phyloP scores from a whole-genome alignment of 2,113 vertebrate species.

The Psittacus erithacus region DNA sequence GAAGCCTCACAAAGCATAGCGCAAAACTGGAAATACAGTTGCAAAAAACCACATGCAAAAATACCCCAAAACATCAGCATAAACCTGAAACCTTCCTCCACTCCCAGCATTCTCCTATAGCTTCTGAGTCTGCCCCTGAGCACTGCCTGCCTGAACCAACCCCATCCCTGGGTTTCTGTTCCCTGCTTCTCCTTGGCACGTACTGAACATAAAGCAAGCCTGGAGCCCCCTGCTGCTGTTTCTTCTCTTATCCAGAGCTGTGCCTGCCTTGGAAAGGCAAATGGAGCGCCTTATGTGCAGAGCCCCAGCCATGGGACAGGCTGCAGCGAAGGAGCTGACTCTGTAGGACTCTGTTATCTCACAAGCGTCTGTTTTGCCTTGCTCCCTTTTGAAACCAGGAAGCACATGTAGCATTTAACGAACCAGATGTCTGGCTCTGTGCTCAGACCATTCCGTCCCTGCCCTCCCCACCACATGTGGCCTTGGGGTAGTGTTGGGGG shows the following conservation, averaged over 20 bases:
- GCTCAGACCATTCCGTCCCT: fast-evolving
- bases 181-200: background rate
- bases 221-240: background rate
- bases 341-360: background rate
- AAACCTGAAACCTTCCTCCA: background rate
- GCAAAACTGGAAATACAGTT: background rate
- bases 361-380: background rate
- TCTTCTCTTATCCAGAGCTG: background rate
- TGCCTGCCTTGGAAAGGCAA: background rate
- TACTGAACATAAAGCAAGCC: background rate
- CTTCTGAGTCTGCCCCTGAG: background rate
- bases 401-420: background rate
- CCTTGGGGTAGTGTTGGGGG: background rate
- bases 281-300: background rate
- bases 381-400: background rate
- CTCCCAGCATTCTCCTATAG: background rate
- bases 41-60: background rate
- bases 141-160: fast-evolving
- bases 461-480: background rate
- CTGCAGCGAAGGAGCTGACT: background rate
- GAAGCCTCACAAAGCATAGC: background rate
- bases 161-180: background rate
- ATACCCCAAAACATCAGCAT: background rate
- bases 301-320: background rate
- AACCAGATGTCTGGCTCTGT: background rate